These are phyloP conservation scores for Pteropus alecto DNA, from an alignment of 2,113 vertebrate genomes.

Conservation along the genomic window DNA sequence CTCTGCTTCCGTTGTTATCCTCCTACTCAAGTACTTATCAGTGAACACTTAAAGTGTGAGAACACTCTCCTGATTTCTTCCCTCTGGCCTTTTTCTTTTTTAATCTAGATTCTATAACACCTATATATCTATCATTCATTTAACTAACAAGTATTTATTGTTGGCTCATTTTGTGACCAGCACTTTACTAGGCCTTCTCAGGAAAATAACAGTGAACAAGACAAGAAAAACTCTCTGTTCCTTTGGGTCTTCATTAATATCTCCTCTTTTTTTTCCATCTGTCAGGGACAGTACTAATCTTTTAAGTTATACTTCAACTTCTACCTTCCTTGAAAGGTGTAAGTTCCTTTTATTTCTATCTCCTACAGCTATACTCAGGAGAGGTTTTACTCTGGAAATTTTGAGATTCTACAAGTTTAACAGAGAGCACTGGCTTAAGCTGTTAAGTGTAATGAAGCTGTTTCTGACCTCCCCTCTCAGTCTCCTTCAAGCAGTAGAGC, in stretches of 20 bases:
- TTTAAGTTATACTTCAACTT: not conserved
- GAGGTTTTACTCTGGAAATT: not conserved
- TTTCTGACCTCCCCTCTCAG: not conserved
- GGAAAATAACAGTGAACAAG: not conserved
- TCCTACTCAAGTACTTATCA: not conserved
- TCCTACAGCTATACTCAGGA: not conserved
- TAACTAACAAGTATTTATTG: not conserved
- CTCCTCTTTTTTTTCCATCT: not conserved
- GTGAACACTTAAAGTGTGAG: not conserved
- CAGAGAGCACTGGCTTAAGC: not conserved
- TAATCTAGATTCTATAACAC: slow-evolving; percentile 8
- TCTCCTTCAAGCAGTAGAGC: not conserved
- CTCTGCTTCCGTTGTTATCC: not conserved
- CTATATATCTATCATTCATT: not conserved
- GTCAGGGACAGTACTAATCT: not conserved
- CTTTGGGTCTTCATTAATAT: not conserved
- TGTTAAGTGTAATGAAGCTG: not conserved
- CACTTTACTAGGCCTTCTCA: not conserved
- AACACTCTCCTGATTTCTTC: not conserved
- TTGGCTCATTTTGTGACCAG: not conserved
- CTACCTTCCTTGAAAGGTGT: not conserved
- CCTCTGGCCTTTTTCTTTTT: not conserved
- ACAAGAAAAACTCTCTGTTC: not conserved
- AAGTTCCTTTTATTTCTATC: not conserved
- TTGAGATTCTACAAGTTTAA: not conserved